A percentile compares a stretch with the other conserved stretches of the same genome.
Evolutionary conservation across 2,797 vertebrate genomes (phyloP).

Genomic region (Sorex maritimensis): DNA sequence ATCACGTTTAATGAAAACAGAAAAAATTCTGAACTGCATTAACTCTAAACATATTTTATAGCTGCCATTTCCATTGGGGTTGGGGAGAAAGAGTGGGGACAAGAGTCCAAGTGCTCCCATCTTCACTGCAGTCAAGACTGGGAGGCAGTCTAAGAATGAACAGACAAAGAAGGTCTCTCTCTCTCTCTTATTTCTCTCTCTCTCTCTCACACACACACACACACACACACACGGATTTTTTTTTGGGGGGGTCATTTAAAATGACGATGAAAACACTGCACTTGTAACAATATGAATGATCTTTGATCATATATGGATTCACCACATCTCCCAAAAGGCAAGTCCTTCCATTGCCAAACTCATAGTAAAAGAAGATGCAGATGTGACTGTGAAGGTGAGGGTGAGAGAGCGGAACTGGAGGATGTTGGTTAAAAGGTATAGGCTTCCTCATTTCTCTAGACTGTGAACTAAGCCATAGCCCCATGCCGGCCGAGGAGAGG

Average conservation of each 20-base stretch:
- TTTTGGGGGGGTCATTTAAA: neutral
- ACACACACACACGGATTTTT: neutral
- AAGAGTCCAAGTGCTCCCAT: neutral
- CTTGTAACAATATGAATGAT: neutral
- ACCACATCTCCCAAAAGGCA: neutral
- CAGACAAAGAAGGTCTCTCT: neutral
- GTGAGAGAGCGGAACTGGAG: neutral
- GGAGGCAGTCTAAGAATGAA: neutral
- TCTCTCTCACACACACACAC: neutral
- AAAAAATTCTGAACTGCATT: neutral
- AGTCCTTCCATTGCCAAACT: neutral
- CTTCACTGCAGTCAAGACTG: neutral
- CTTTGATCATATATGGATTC: neutral
- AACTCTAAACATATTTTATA: constrained; percentile 21
- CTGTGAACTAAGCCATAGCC: too few species aligned
- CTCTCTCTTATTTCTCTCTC: too few species aligned
- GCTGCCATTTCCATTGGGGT: neutral
- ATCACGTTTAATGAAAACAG: constrained; percentile 20
- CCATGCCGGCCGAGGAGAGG: too few species aligned
- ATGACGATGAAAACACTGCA: neutral
- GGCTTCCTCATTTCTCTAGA: neutral
- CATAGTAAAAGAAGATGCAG: too few species aligned
- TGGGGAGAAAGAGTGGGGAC: too few species aligned
- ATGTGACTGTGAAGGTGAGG: neutral
- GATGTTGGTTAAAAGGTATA: neutral